Conservation (phyloP, 2,113 vertebrate species). For the Sardina pilchardus region DNA sequence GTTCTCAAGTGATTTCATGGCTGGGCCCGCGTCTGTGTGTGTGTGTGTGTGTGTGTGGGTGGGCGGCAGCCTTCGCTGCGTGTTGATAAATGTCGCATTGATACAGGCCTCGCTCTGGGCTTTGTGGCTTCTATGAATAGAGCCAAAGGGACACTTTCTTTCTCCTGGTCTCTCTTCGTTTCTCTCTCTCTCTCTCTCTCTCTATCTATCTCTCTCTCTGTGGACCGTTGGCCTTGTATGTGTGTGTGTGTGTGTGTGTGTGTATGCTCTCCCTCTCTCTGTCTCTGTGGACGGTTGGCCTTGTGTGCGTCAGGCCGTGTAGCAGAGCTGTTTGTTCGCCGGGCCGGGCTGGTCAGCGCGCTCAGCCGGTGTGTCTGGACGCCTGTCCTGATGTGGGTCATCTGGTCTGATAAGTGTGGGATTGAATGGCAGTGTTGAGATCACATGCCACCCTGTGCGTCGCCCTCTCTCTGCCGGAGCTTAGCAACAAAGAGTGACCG, state of each 20-base stretch:
- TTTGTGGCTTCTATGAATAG: background rate
- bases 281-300: background rate
- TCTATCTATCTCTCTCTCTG: background rate
- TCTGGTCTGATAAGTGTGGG: conserved; percentile 8
- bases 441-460: conserved; percentile 47
- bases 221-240: background rate
- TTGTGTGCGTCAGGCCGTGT: background rate
- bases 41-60: too few species aligned
- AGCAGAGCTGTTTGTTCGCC: background rate
- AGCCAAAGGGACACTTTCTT: background rate
- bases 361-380: conserved; percentile 24
- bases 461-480: background rate
- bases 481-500: background rate
- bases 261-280: background rate
- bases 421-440: conserved; percentile 46
- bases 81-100: background rate
- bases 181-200: background rate
- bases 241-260: too few species aligned
- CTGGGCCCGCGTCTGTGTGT: too few species aligned
- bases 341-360: too few species aligned
- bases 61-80: background rate
- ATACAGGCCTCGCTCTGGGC: background rate
- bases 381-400: conserved; percentile 18
- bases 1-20: background rate
- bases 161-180: too few species aligned